phyloP scores from a whole-genome alignment of 2,797 vertebrate species.

The Pyrocephalus nanus region DNA sequence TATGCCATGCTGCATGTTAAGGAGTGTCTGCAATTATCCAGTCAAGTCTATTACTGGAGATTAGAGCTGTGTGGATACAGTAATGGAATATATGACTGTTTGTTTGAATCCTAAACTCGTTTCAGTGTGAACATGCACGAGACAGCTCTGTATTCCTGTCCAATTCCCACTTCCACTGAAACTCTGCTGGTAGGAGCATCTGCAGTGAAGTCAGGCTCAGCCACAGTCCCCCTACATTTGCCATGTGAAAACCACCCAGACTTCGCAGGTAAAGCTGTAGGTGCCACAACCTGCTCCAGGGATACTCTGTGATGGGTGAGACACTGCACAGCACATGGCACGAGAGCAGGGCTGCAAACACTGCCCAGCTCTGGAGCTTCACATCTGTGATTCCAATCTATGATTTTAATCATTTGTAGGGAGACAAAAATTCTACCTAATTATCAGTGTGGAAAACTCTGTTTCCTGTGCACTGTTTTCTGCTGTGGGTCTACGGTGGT shows the following conservation, averaged over 20 bases:
- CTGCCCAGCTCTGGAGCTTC: neutral
- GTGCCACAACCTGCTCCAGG: neutral
- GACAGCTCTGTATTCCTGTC: neutral
- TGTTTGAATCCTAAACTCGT: neutral
- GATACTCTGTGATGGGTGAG: fast-evolving
- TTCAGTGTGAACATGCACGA: neutral
- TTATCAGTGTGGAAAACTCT: neutral
- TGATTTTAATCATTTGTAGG: neutral
- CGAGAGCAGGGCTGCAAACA: fast-evolving
- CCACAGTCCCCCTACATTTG: neutral
- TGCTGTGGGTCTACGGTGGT: neutral
- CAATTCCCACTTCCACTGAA: neutral
- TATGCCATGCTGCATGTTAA: neutral
- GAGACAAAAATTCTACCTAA: neutral
- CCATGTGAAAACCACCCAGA: fast-evolving
- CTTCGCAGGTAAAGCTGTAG: neutral
- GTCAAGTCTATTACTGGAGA: neutral
- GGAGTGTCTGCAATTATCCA: neutral
- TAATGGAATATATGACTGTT: neutral
- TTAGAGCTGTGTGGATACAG: neutral
- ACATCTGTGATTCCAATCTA: neutral
- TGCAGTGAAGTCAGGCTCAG: fast-evolving
- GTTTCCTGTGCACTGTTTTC: neutral
- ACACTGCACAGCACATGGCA: fast-evolving
- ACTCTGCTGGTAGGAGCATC: neutral